A percentile compares a stretch with the other conserved stretches of the same genome.
These are phyloP conservation scores for Athene noctua DNA, from an alignment of 2,113 vertebrate species.

Conservation along the genomic window DNA sequence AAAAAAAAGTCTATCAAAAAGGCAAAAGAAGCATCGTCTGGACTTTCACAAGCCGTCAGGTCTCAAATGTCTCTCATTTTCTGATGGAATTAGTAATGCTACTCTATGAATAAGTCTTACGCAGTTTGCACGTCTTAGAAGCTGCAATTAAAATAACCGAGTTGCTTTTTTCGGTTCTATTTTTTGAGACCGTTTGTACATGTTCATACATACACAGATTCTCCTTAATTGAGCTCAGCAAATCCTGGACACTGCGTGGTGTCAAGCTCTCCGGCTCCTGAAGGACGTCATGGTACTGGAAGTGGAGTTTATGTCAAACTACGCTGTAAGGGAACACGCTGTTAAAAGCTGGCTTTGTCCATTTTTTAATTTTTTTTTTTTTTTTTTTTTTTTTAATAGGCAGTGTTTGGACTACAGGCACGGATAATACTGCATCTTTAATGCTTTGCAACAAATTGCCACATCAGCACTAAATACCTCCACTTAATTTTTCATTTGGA, in stretches of 20 bases:
- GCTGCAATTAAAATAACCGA: background rate
- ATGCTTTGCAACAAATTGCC: constrained; percentile 66
- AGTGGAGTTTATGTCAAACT: background rate
- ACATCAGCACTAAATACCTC: constrained; percentile 78
- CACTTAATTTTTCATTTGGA: constrained; percentile 74
- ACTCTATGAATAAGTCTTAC: background rate
- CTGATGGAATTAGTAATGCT: background rate
- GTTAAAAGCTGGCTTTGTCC: constrained; percentile 59
- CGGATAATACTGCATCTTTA: constrained; percentile 41
- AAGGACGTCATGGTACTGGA: background rate
- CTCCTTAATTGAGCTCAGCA: background rate
- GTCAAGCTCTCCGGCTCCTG: background rate
- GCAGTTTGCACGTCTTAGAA: background rate
- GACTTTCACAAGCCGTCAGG: background rate
- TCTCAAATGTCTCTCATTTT: background rate
- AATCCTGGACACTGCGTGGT: rapidly evolving
- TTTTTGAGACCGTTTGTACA: background rate
- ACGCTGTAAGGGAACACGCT: background rate
- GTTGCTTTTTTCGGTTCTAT: background rate
- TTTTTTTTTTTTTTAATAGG: background rate
- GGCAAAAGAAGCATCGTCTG: background rate
- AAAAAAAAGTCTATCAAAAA: background rate
- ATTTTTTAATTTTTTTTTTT: background rate
- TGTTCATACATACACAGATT: background rate
- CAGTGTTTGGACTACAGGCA: constrained; percentile 38